Evolutionary conservation across 2,888 invertebrate genomes (phyloP).

Genomic region (Torymus tubicola): DNA sequence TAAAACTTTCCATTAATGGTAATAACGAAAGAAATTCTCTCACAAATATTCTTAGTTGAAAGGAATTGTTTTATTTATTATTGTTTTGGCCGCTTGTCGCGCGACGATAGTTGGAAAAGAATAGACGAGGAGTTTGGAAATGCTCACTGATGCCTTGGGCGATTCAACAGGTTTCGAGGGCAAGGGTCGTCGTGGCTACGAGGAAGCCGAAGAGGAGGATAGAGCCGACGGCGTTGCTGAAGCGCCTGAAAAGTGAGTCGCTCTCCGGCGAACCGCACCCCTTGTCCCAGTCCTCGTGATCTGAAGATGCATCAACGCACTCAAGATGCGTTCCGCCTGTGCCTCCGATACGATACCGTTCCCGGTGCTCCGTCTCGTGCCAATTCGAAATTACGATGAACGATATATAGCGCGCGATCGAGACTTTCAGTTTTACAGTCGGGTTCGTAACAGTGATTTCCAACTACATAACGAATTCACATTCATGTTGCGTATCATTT

Average conservation of each 20-base stretch:
- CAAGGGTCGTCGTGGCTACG: not conserved
- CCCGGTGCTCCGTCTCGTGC: constrained; percentile 35
- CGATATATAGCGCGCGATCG: too few species aligned
- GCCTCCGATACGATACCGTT: constrained; percentile 33
- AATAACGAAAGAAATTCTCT: not conserved
- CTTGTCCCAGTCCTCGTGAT: constrained; percentile 43
- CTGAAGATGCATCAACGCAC: constrained; percentile 48
- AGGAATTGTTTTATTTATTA: not conserved
- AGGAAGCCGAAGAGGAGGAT: constrained; percentile 13
- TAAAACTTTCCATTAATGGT: constrained; percentile 40
- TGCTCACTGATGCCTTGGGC: constrained; percentile 15
- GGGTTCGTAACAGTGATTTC: constrained; percentile 18
- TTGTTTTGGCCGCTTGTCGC: not conserved
- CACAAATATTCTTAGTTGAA: not conserved
- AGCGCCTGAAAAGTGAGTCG: constrained; percentile 14
- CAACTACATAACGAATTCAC: not conserved
- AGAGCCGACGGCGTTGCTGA: constrained; percentile 3
- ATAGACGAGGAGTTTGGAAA: not conserved
- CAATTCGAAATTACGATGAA: constrained; percentile 26
- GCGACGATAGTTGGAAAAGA: too few species aligned
- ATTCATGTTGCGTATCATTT: not conserved
- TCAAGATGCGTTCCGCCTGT: constrained; percentile 43
- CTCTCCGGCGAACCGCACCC: constrained; percentile 49
- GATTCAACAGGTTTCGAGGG: constrained; percentile 32
- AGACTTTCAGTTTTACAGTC: too few species aligned